Percentiles rank a stretch among this genome's conserved stretches.
These are phyloP conservation scores for Scaptomyza montana DNA, from an alignment of 1,140 invertebrate genomes.

Conservation along the genomic window DNA sequence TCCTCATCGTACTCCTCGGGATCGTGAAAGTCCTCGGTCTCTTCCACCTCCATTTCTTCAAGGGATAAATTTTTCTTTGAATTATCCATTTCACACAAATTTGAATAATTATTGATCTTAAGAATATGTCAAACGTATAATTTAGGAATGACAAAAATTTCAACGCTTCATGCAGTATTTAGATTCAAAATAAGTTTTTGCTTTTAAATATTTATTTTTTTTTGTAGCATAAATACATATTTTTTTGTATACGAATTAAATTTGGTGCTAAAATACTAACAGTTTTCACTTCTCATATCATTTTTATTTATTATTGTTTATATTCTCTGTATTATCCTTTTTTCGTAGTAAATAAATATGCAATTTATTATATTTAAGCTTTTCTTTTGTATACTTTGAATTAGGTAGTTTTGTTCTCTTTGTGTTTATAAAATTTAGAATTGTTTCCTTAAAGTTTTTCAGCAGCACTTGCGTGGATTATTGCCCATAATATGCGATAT, in stretches of 20 bases:
- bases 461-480: slow-evolving; percentile 66
- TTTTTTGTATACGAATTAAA: slow-evolving; percentile 64
- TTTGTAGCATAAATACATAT: slow-evolving; percentile 64
- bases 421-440: slow-evolving; percentile 71
- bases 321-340: slow-evolving; percentile 31
- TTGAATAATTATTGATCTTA: neutral
- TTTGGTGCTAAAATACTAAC: slow-evolving; percentile 83
- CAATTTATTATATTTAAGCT: slow-evolving; percentile 44
- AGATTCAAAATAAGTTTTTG: neutral
- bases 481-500: slow-evolving; percentile 40
- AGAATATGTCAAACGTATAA: too few species aligned
- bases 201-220: slow-evolving; percentile 56
- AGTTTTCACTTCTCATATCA: slow-evolving; percentile 64
- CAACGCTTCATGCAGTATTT: too few species aligned
- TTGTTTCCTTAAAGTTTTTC: slow-evolving; percentile 44
- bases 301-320: slow-evolving; percentile 32
- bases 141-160: too few species aligned
- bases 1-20: slow-evolving; percentile 66
- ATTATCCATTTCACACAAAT: slow-evolving; percentile 14
- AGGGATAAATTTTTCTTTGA: slow-evolving; percentile 39
- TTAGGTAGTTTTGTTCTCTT: slow-evolving; percentile 74
- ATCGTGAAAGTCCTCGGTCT: slow-evolving; percentile 66
- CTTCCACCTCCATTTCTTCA: slow-evolving; percentile 86
- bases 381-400: slow-evolving; percentile 61
- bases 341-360: slow-evolving; percentile 63